phyloP scores from a whole-genome alignment of 2,113 vertebrate genomes.

The Acinonyx jubatus region DNA sequence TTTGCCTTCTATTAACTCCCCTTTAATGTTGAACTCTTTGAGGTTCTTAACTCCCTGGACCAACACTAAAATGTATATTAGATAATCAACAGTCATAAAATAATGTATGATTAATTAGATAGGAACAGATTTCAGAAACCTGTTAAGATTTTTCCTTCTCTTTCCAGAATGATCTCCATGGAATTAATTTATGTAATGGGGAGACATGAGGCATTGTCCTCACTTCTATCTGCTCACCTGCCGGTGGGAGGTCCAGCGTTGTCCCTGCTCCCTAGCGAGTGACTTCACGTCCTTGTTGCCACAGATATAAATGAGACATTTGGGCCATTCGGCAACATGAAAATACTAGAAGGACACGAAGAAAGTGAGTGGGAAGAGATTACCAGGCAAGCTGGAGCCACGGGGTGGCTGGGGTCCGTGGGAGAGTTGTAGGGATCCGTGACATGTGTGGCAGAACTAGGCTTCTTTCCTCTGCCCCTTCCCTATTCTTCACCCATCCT shows the following conservation, averaged over 20 bases:
- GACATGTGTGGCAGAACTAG: neutral
- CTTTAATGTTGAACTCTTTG: neutral
- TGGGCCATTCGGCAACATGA: neutral
- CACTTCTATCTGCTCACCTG: neutral
- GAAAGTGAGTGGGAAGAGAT: neutral
- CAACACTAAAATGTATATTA: neutral
- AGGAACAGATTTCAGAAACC: neutral
- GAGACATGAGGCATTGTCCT: neutral
- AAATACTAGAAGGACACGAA: neutral
- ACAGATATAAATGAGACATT: neutral
- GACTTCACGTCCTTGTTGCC: neutral
- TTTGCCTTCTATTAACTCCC: neutral
- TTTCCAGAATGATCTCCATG: neutral
- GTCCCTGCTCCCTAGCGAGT: neutral
- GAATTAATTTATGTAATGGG: neutral
- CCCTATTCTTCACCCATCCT: neutral
- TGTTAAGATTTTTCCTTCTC: neutral
- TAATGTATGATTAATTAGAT: neutral
- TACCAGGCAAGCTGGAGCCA: neutral
- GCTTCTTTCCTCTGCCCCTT: neutral
- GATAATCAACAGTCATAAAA: neutral
- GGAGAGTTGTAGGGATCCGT: too few relatives aligned
- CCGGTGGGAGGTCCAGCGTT: neutral
- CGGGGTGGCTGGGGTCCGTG: neutral
- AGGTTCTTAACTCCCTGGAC: neutral